Conservation (phyloP, 2,113 vertebrate genomes). For the Phyllostomus discolor region DNA sequence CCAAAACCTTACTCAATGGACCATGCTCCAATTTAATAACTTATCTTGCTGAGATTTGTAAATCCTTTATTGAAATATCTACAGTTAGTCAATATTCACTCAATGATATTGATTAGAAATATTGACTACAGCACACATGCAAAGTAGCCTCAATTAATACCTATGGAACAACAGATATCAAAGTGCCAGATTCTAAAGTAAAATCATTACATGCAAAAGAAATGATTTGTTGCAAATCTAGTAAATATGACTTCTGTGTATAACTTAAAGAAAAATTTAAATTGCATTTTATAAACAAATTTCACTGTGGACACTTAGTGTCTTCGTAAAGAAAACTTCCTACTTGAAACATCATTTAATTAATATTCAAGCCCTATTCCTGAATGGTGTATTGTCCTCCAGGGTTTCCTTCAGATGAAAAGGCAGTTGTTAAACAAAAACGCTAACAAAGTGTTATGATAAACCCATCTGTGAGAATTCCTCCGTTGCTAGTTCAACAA, state of each 20-base stretch:
- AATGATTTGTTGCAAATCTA: slow-evolving; percentile 33
- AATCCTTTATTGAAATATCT: not conserved
- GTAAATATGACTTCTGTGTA: not conserved
- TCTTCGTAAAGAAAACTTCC: slow-evolving; percentile 40
- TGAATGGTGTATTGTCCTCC: slow-evolving; percentile 62
- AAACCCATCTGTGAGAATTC: slow-evolving; percentile 71
- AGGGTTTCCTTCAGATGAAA: slow-evolving; percentile 72
- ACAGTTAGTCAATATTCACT: not conserved
- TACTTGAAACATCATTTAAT: slow-evolving; percentile 64
- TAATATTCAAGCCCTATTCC: slow-evolving; percentile 63
- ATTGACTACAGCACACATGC: not conserved
- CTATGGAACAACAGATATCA: slow-evolving; percentile 18
- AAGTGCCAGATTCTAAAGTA: not conserved
- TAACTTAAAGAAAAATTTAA: not conserved
- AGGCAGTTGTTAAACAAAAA: slow-evolving; percentile 72
- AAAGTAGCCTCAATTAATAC: not conserved
- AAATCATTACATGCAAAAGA: slow-evolving; percentile 26
- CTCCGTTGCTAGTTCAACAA: slow-evolving; percentile 64
- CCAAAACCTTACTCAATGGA: not conserved
- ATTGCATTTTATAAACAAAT: not conserved
- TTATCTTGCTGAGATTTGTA: not conserved
- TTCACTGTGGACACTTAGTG: not conserved
- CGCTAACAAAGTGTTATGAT: slow-evolving; percentile 66
- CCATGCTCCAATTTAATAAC: not conserved
- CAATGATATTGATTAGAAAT: not conserved